Evolutionary conservation across 2,797 vertebrate genomes (phyloP).

Genomic region (Sebastes cheni): DNA sequence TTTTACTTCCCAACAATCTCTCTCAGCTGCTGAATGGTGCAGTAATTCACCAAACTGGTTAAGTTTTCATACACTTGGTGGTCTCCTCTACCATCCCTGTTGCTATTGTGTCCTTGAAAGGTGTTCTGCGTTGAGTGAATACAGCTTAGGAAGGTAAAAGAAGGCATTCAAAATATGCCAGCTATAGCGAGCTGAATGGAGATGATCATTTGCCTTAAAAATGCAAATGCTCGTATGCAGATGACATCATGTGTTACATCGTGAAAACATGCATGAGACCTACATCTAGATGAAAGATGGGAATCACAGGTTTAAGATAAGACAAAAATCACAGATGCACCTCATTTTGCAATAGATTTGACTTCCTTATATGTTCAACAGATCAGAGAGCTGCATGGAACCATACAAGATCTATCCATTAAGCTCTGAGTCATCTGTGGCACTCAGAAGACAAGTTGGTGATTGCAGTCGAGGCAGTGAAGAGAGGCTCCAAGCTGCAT

Average conservation of each 20-base stretch:
- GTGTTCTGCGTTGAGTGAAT: too few species aligned
- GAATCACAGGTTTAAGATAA: background rate
- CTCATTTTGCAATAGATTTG: background rate
- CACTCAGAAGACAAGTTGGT: slow-evolving; percentile 2
- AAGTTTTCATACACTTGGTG: too few species aligned
- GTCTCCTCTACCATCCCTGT: too few species aligned
- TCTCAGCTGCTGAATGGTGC: too few species aligned
- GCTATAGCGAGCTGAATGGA: too few species aligned
- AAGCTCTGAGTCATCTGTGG: slow-evolving; percentile 6
- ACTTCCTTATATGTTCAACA: background rate
- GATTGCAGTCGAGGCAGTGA: slow-evolving; percentile 21
- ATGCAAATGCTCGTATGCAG: background rate
- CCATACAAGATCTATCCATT: background rate
- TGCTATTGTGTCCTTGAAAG: too few species aligned
- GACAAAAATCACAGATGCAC: background rate
- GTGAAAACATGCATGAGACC: background rate
- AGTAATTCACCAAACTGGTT: too few species aligned
- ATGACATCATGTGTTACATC: background rate
- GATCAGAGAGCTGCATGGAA: background rate
- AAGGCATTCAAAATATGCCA: too few species aligned
- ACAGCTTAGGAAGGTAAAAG: too few species aligned
- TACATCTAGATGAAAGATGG: background rate
- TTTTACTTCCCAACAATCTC: too few species aligned
- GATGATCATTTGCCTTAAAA: background rate
- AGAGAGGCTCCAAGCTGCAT: slow-evolving; percentile 8